A percentile compares a stretch with the other conserved stretches of the same genome.
Evolutionary conservation across 2,113 vertebrate genomes (phyloP).

Genomic region (Alexandromys fortis): DNA sequence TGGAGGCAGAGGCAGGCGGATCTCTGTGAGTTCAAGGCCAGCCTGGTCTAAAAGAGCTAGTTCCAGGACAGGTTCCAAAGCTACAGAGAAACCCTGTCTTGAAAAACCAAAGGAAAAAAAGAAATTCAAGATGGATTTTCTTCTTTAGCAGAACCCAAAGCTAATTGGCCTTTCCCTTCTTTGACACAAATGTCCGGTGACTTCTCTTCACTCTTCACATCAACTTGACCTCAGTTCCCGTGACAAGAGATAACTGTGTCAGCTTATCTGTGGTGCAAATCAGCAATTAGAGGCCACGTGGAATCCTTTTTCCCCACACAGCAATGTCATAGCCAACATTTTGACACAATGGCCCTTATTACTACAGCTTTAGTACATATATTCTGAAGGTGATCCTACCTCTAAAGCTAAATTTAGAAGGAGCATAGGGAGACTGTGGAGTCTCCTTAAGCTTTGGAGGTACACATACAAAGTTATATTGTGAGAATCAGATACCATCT

Average conservation of each 20-base stretch:
- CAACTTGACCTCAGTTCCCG: background rate
- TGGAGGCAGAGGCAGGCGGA: too few relatives aligned
- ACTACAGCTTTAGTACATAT: conserved; percentile 6
- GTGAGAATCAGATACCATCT: background rate
- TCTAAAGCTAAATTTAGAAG: background rate
- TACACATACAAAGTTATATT: background rate
- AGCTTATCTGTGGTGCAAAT: background rate
- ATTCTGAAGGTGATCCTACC: background rate
- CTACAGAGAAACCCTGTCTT: too few relatives aligned
- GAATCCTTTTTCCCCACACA: background rate
- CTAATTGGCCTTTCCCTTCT: background rate
- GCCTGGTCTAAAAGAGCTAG: too few relatives aligned
- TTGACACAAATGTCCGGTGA: background rate
- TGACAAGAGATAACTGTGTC: background rate
- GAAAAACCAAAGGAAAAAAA: background rate
- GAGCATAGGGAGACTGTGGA: background rate
- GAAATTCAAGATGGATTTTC: background rate
- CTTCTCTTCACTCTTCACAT: too few relatives aligned
- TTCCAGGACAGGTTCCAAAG: too few relatives aligned
- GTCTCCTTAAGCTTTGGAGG: background rate
- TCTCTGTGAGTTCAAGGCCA: too few relatives aligned
- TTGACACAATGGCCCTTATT: background rate
- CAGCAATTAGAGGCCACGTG: background rate
- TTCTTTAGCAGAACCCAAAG: background rate
- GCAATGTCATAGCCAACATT: conserved; percentile 6